Evolutionary conservation across 35 echinoderm and acorn worm species (phyloP).

Genomic region (Apostichopus parvimensis): DNA sequence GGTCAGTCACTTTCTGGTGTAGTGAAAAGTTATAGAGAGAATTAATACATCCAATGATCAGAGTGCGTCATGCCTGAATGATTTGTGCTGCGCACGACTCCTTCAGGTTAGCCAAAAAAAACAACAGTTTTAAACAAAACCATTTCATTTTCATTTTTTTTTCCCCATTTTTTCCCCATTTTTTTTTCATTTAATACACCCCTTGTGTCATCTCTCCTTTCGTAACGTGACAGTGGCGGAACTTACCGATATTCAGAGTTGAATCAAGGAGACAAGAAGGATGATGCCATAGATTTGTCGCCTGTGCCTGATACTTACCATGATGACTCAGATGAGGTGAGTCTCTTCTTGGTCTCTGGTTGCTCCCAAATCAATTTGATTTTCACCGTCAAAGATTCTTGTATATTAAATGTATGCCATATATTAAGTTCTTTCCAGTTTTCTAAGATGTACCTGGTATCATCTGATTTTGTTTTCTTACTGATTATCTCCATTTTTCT

Average conservation of each 20-base stretch:
- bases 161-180: background rate
- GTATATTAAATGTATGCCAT: no score
- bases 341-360: background rate
- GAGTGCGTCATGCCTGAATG: no score
- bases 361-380: background rate
- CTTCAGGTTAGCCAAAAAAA: no score
- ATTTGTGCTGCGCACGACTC: no score
- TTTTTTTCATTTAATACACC: background rate
- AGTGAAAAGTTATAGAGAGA: no score
- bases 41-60: no score
- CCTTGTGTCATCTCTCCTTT: background rate
- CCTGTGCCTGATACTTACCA: slow-evolving; percentile 51
- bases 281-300: slow-evolving; percentile 54
- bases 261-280: slow-evolving; percentile 57
- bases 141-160: no score
- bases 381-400: no score
- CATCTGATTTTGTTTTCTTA: background rate
- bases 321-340: slow-evolving; percentile 82
- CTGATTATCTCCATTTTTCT: background rate
- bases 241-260: slow-evolving; percentile 63
- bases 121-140: no score
- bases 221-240: slow-evolving; percentile 5
- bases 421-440: no score
- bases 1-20: no score
- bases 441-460: no score